These are phyloP conservation scores for Magallana ariakensis DNA, from an alignment of 1,140 invertebrate species.

Conservation along the genomic window DNA sequence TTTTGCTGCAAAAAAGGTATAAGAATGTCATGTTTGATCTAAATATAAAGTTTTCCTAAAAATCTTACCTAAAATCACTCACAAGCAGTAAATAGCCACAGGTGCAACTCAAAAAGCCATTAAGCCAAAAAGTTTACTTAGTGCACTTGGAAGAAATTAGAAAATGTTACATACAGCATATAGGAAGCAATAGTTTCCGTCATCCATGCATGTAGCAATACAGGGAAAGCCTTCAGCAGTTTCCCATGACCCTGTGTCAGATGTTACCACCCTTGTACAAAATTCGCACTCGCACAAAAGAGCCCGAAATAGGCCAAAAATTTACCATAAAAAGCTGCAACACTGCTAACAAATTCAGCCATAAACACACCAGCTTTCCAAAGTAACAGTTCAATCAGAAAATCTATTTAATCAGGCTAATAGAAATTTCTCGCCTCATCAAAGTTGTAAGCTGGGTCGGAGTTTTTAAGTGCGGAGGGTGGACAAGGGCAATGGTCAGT, in stretches of 20 bases:
- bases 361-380: constrained; percentile 25
- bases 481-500: constrained; percentile 6
- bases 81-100: background rate
- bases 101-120: background rate
- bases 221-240: constrained; percentile 3
- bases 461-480: constrained; percentile 16
- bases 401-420: constrained; percentile 37
- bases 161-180: background rate
- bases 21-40: too few species aligned
- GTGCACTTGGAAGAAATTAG: background rate
- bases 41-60: too few species aligned
- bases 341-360: background rate
- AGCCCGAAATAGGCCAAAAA: background rate
- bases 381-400: constrained; percentile 34
- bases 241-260: constrained; percentile 35
- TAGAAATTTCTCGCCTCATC: constrained; percentile 36
- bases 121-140: background rate
- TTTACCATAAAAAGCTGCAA: constrained; percentile 32
- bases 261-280: constrained; percentile 8
- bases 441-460: constrained; percentile 2
- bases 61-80: too few species aligned
- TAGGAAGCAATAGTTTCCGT: background rate
- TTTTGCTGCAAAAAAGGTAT: too few species aligned
- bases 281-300: constrained; percentile 23
- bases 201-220: background rate